Evolutionary conservation across 2,113 vertebrate genomes (phyloP), one percentile per base, ranked within the genome.

Genomic region (Chamaetylas fuelleborni): DNA sequence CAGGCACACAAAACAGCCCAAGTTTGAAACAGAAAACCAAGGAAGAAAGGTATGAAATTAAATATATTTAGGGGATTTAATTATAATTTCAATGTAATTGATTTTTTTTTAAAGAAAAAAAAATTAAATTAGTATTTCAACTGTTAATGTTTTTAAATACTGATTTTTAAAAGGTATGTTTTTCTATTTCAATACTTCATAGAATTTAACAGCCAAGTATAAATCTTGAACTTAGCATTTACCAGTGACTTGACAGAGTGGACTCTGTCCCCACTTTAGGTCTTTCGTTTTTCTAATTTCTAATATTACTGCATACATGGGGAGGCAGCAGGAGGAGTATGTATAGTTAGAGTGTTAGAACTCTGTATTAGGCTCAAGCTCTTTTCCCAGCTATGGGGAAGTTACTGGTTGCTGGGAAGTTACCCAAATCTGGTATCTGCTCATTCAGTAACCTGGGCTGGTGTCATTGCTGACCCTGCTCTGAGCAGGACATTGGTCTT

Each of bases 41-140:
- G 73, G 77, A 95, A 65, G 77, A 89, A 90, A 95, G 81, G 57
- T 92, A 96, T 78, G 86, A 86, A 84, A 92, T 74, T 38, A 89
- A 89, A 58, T 91, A 14, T 71, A 54, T 66, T 64, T 62, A 96
- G 72, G 20, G 9, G 60, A 78, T 74, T 40, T 88, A 61, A 72
- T 25, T 83, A 11, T 83, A 74, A 54, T 69, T 58, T 26, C 71
- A 81, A 81, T 56, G 50, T 42, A 1, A 9, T 36, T 40, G 14
- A 5, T 40, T 71, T 73, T 43, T n/a, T n/a, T n/a, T n/a, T n/a
- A n/a, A 36, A 36, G 40, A 40, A 7, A 23, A 43, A 58, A 66
- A 23, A 3, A 23, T 26, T 31, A 22, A 36, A 78, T 4, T 2
- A 62, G 3, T 83, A 60, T 61, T 88, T 88, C 15, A 43, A n/a